Conservation (phyloP, 2,113 vertebrate genomes). For the Chrysemys picta region DNA sequence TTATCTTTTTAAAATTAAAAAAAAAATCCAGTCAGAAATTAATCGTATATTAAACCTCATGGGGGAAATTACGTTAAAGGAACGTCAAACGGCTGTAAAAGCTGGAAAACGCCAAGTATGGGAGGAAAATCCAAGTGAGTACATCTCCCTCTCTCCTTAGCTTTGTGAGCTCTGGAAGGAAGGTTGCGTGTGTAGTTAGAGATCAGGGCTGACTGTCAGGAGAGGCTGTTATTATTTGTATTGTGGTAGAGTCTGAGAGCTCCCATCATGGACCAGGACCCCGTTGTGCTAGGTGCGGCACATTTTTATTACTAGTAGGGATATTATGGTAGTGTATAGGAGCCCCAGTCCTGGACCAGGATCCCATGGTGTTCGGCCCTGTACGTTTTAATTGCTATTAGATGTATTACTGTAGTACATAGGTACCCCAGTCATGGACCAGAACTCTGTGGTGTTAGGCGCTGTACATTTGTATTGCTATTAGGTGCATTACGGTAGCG, state of each 20-base stretch:
- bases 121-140: neutral
- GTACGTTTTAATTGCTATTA: neutral
- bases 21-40: neutral
- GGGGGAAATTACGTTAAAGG: neutral
- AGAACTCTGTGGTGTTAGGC: neutral
- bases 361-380: no score
- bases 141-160: neutral
- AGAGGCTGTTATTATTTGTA: neutral
- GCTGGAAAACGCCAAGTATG: rapidly evolving
- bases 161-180: neutral
- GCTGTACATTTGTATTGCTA: neutral
- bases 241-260: neutral
- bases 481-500: no score
- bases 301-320: neutral
- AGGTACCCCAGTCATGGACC: no score
- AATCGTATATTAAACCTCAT: neutral
- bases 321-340: no score
- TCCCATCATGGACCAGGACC: neutral
- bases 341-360: no score
- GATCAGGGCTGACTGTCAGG: rapidly evolving
- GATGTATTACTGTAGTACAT: no score
- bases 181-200: neutral
- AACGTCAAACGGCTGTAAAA: neutral
- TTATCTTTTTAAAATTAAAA: neutral
- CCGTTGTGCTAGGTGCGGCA: neutral